phyloP scores from a whole-genome alignment of 2,797 vertebrate species.

The Etheostoma perlongum region DNA sequence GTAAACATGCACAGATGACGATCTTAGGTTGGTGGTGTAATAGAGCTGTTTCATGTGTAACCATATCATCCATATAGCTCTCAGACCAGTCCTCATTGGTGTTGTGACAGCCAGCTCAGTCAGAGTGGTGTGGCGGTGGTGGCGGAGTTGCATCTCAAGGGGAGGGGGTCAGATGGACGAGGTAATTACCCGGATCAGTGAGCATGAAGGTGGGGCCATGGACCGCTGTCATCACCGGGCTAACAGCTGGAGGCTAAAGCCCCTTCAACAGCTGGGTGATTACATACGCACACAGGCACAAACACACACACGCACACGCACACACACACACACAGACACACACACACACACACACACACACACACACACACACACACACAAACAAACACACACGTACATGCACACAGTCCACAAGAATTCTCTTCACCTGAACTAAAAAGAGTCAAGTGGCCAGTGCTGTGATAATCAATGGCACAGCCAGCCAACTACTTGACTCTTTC shows the following conservation, averaged over 20 bases:
- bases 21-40: slow-evolving; percentile 23
- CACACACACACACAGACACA: slow-evolving; percentile 36
- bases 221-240: slow-evolving; percentile 79
- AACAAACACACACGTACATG: not conserved
- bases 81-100: slow-evolving; percentile 30
- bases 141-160: slow-evolving; percentile 45
- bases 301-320: slow-evolving; percentile 29
- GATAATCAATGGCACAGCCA: slow-evolving; percentile 54
- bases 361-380: slow-evolving; percentile 26
- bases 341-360: not conserved
- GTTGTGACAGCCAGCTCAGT: slow-evolving; percentile 62
- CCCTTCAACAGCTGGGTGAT: slow-evolving; percentile 84
- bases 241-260: slow-evolving; percentile 79
- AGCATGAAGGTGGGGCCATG: slow-evolving; percentile 80
- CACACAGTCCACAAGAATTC: slow-evolving; percentile 51
- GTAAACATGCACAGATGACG: slow-evolving; percentile 18
- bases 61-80: slow-evolving; percentile 7
- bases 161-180: slow-evolving; percentile 74
- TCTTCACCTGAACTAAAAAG: slow-evolving; percentile 55
- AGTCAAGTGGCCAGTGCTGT: slow-evolving; percentile 45
- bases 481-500: slow-evolving; percentile 22
- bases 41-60: slow-evolving; percentile 23
- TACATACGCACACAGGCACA: slow-evolving; percentile 50
- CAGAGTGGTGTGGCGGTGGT: slow-evolving; percentile 51
- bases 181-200: slow-evolving; percentile 85